Conservation (phyloP, 2,888 invertebrate species). For the Epinotia demarniana region DNA sequence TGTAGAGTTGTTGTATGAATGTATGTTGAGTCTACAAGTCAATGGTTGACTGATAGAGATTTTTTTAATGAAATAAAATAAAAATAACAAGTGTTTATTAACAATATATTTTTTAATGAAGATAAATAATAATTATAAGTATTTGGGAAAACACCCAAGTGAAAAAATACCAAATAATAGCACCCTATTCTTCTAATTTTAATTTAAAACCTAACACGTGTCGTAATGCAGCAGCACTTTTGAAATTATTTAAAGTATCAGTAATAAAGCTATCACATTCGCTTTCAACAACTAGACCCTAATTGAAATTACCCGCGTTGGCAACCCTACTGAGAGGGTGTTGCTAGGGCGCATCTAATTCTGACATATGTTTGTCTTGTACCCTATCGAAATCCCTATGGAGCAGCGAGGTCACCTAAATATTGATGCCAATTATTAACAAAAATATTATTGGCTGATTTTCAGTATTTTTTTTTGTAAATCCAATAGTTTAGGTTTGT, state of each 20-base stretch:
- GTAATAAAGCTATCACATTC: slow-evolving; percentile 6
- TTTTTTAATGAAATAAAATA: too few relatives aligned
- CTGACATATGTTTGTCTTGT: slow-evolving; percentile 16
- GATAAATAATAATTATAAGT: too few relatives aligned
- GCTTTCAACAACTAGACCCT: slow-evolving; percentile 13
- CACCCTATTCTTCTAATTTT: background rate
- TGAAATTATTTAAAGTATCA: background rate
- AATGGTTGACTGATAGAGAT: too few relatives aligned
- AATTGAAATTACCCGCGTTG: slow-evolving; percentile 11
- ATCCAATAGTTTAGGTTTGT: too few relatives aligned
- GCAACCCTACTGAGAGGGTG: slow-evolving; percentile 17
- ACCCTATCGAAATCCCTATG: background rate
- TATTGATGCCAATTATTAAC: slow-evolving; percentile 10
- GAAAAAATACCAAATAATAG: too few relatives aligned
- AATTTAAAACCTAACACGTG: slow-evolving; percentile 1
- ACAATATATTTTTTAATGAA: too few relatives aligned
- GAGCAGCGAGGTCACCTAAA: background rate
- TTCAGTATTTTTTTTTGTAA: too few relatives aligned
- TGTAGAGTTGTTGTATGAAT: too few relatives aligned
- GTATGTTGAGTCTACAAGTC: too few relatives aligned
- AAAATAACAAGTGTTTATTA: too few relatives aligned
- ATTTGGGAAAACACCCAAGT: too few relatives aligned
- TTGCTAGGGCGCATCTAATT: slow-evolving; percentile 16
- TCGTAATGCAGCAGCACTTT: background rate
- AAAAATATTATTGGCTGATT: background rate